Evolutionary conservation across 2,888 invertebrate species (phyloP).

Genomic region (Megalurothrips usitatus): DNA sequence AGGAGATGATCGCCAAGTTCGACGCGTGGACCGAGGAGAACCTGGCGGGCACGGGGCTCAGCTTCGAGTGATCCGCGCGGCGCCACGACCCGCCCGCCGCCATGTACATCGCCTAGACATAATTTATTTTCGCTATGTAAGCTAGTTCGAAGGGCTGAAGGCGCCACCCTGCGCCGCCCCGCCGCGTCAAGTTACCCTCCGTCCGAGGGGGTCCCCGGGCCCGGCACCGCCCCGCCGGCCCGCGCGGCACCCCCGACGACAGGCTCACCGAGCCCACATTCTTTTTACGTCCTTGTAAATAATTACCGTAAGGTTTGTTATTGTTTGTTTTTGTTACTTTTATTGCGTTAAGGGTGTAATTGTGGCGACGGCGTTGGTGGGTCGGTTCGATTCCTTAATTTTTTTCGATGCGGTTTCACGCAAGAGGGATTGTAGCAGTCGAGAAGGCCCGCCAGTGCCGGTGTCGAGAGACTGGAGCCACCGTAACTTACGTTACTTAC

Average conservation of each 20-base stretch:
- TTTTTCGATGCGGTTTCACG: neutral
- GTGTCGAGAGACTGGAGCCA: no score
- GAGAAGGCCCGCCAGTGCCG: no score
- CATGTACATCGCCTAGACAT: neutral
- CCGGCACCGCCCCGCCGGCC: neutral
- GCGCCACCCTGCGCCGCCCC: conserved; percentile 6
- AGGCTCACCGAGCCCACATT: neutral
- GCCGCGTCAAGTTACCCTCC: conserved; percentile 25
- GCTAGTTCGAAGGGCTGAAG: neutral
- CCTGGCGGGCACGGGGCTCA: conserved; percentile 40
- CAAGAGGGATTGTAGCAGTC: no score
- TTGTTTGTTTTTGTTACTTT: neutral
- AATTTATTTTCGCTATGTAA: conserved; percentile 1
- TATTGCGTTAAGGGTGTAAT: neutral
- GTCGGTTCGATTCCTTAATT: no score
- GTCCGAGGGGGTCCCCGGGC: neutral
- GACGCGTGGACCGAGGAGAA: conserved; percentile 46
- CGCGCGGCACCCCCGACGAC: neutral
- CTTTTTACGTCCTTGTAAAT: neutral
- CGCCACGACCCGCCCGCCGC: neutral
- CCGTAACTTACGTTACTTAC: neutral
- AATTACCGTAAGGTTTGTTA: neutral
- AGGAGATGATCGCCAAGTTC: conserved; percentile 45
- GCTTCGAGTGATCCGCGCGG: conserved; percentile 31
- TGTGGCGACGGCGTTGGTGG: no score